These are phyloP conservation scores for Penelope pileata DNA, from an alignment of 2,113 vertebrate genomes.

Conservation along the genomic window DNA sequence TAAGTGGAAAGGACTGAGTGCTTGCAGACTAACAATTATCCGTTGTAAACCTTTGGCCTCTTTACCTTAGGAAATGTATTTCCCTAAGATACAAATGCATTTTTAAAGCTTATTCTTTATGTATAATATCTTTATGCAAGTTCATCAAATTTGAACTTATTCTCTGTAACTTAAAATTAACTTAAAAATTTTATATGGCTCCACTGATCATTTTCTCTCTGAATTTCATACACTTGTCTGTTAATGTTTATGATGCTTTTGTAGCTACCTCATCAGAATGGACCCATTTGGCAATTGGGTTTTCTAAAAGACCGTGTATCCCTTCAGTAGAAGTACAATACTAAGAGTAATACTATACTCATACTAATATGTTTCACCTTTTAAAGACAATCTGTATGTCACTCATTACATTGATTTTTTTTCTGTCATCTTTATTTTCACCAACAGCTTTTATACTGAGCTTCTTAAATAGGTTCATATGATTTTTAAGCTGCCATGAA, in stretches of 20 bases:
- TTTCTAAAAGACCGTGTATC: neutral
- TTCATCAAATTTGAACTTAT: neutral
- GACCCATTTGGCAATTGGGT: neutral
- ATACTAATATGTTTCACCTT: neutral
- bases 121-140: neutral
- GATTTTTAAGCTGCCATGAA: neutral
- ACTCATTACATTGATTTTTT: neutral
- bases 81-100: neutral
- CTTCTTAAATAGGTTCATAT: neutral
- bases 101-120: neutral
- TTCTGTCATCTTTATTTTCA: neutral
- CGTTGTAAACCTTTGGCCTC: neutral
- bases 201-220: neutral
- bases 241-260: neutral
- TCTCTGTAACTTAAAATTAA: neutral
- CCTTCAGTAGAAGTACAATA: neutral
- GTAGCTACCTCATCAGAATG: neutral
- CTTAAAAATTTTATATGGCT: neutral
- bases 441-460: neutral
- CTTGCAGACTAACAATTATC: neutral
- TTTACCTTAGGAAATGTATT: neutral
- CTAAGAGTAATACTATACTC: too few relatives aligned
- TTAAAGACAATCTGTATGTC: neutral
- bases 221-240: neutral
- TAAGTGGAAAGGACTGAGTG: rapidly evolving